phyloP scores from a whole-genome alignment of 2,888 invertebrate genomes.

The Xestoiulus laeticollis region DNA sequence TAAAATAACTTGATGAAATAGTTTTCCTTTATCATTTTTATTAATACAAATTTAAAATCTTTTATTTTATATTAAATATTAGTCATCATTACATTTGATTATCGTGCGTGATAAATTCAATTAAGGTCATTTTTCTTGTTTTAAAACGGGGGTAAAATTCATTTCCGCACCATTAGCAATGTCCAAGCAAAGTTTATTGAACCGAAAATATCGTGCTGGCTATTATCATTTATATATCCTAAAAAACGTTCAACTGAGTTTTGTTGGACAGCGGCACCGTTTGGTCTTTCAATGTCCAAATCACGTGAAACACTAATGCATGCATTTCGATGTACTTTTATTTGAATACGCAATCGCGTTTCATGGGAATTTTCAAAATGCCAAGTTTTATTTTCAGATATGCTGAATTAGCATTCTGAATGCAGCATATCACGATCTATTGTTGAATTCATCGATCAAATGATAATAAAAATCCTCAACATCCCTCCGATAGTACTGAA shows the following conservation, averaged over 20 bases:
- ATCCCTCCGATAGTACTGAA: not conserved
- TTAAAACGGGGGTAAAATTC: not conserved
- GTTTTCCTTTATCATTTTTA: too few species aligned
- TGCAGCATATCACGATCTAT: not conserved
- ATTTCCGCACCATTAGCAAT: too few species aligned
- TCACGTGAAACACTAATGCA: not conserved
- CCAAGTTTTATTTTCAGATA: not conserved
- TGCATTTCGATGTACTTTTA: not conserved
- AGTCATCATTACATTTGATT: too few species aligned
- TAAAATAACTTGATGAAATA: too few species aligned
- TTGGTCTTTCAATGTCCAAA: not conserved
- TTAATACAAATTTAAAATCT: too few species aligned
- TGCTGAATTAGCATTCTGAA: not conserved
- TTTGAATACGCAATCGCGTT: not conserved
- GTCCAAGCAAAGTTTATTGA: not conserved
- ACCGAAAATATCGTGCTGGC: not conserved
- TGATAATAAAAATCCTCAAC: not conserved
- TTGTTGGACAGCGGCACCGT: too few species aligned
- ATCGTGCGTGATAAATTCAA: not conserved
- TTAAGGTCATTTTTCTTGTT: not conserved
- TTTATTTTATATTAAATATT: too few species aligned
- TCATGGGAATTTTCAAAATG: conserved; percentile 7
- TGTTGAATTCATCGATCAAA: conserved; percentile 28
- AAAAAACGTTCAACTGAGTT: not conserved
- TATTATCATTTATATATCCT: not conserved